Percentiles rank a stretch among this genome's conserved stretches.
phyloP scores from a whole-genome alignment of 2,797 vertebrate species.

The Melanotaenia pygmaea region DNA sequence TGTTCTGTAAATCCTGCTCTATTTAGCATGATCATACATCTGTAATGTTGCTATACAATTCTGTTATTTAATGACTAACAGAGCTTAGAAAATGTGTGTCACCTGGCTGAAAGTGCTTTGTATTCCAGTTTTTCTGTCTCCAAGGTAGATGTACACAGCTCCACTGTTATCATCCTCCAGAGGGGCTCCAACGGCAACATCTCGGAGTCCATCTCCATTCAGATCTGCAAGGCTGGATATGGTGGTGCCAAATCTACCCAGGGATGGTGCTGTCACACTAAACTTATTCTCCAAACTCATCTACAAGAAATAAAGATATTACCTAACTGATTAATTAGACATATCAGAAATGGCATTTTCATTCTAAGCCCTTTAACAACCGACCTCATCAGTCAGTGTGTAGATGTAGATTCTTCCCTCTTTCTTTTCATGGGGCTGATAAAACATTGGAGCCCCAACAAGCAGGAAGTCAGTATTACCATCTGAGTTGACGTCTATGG shows the following conservation, averaged over 20 bases:
- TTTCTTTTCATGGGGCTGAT: constrained; percentile 68
- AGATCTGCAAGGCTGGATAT: constrained; percentile 84
- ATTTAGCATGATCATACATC: too few species aligned
- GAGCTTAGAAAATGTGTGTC: neutral
- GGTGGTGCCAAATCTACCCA: constrained; percentile 84
- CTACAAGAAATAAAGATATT: constrained; percentile 54
- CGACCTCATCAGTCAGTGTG: constrained; percentile 70
- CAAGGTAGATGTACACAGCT: constrained; percentile 87
- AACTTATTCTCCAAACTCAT: constrained; percentile 32
- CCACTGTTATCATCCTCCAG: constrained; percentile 84
- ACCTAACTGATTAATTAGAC: neutral
- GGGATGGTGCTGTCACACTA: constrained; percentile 55
- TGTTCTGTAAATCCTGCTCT: too few species aligned
- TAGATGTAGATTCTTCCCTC: constrained; percentile 86
- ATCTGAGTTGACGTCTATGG: constrained; percentile 82
- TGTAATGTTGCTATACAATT: too few species aligned
- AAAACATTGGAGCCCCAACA: constrained; percentile 84
- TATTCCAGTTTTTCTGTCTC: constrained; percentile 71
- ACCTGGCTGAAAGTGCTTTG: constrained; percentile 81
- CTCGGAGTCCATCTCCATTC: constrained; percentile 85
- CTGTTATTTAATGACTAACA: neutral
- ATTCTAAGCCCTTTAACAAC: neutral
- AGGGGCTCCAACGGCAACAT: constrained; percentile 89
- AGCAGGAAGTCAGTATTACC: constrained; percentile 84
- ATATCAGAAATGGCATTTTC: neutral